Evolutionary conservation across 2,888 invertebrate species (phyloP), one percentile per base, ranked within the genome.

Genomic region (Hetaerina titia): DNA sequence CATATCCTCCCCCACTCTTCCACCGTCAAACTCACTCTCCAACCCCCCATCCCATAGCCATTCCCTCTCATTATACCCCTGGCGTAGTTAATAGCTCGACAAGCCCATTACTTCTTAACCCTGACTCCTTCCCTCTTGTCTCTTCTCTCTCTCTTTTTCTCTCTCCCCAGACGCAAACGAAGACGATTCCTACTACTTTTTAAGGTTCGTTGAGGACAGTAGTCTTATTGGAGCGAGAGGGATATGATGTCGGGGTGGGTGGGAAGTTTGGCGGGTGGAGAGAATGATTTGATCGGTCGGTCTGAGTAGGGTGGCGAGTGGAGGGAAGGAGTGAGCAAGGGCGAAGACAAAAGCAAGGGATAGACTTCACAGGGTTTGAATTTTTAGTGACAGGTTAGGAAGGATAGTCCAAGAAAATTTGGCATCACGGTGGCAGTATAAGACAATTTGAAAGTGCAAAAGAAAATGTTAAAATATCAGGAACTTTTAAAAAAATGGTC

Each of bases 11-110:
- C 56, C 22, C 89, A 8, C 89, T n/a, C 58, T 22, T 57, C 69
- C 8, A 11, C 69, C n/a, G 7, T 88, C 19, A 45, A 45, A 15
- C 45, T 45, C 88, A 19, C 88, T 7, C 31, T 63, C 64, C 90
- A n/a, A 19, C 58, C 64, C 90, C 31, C 90, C 22, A 69, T 31
- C 81, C 81, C 22, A n/a, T 19, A 69, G 13, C 31, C 81, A 81
- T 81, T 81, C 81, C 25, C 81, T 92, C 92, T 92, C 92, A 92
- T 92, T 92, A 92, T 92, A 92, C 92, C 92, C 56, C 92, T 74
- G 92, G 69, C 92, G 92, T 92, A 92, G 92, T 92, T 92, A 92
- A 92, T 92, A 92, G 92, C 92, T 92, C 92, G 92, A 92, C 92
- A 92, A 92, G 92, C 45, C 92, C 92, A 92, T 92, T 92, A 92